Evolutionary conservation across 2,888 invertebrate species (phyloP).

Genomic region (Rhyacophila evoluta): DNA sequence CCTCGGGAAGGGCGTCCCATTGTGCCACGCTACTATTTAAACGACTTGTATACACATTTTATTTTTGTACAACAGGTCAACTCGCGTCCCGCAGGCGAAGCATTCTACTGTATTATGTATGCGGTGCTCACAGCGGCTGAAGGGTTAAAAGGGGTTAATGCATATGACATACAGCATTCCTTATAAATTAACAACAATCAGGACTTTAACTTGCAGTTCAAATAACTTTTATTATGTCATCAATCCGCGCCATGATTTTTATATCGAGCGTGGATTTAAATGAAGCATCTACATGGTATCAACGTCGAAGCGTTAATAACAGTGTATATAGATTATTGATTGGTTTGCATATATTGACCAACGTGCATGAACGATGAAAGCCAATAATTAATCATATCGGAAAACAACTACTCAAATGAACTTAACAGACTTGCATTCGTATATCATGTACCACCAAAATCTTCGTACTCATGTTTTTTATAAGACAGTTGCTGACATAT

Average conservation of each 20-base stretch:
- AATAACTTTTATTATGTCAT: background rate
- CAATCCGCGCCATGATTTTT: background rate
- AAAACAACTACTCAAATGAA: too few species aligned
- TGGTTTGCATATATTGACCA: too few species aligned
- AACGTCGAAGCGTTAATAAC: too few species aligned
- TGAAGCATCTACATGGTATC: too few species aligned
- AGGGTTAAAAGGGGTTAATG: constrained; percentile 25
- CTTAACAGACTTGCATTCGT: too few species aligned
- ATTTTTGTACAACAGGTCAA: constrained; percentile 6
- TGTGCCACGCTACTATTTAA: background rate
- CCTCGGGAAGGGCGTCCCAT: background rate
- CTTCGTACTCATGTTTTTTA: too few species aligned
- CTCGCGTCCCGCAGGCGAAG: background rate
- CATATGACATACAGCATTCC: constrained; percentile 28
- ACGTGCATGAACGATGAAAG: too few species aligned
- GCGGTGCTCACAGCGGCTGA: background rate
- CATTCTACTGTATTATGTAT: background rate
- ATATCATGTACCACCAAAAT: too few species aligned
- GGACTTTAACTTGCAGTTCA: constrained; percentile 3
- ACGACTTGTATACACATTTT: constrained; percentile 15
- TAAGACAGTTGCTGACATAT: too few species aligned
- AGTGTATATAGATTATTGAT: too few species aligned
- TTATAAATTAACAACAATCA: constrained; percentile 40
- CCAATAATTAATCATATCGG: too few species aligned
- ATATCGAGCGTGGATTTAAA: too few species aligned